These are phyloP conservation scores for Syngnathus acus DNA, from an alignment of 2,797 vertebrate genomes.

Conservation along the genomic window DNA sequence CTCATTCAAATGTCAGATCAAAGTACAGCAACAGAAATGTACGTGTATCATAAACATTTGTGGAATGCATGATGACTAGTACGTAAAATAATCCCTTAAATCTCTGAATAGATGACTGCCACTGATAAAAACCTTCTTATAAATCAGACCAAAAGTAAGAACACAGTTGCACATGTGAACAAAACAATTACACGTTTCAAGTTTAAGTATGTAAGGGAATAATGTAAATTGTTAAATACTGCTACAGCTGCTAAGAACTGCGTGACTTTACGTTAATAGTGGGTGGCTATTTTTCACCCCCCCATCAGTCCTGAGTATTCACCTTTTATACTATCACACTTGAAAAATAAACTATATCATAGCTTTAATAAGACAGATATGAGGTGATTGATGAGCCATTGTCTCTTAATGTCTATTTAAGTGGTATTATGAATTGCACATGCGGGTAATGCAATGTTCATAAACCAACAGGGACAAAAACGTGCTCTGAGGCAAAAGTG, in stretches of 20 bases:
- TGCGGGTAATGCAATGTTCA: neutral
- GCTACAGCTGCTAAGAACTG: conserved; percentile 10
- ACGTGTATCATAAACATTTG: conserved; percentile 10
- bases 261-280: neutral
- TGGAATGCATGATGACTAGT: conserved; percentile 42
- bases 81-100: conserved; percentile 44
- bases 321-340: conserved; percentile 21
- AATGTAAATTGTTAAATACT: conserved; percentile 16
- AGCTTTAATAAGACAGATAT: neutral
- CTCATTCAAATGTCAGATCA: conserved; percentile 16
- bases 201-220: conserved; percentile 13
- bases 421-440: neutral
- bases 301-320: conserved; percentile 37
- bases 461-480: neutral
- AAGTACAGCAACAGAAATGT: conserved; percentile 2
- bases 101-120: conserved; percentile 20
- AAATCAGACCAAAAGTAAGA: conserved; percentile 20
- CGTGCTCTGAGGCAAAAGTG: neutral
- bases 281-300: conserved; percentile 12
- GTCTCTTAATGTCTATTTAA: neutral
- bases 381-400: neutral
- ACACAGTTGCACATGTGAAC: conserved; percentile 19
- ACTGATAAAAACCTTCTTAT: conserved; percentile 28
- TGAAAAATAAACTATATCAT: conserved; percentile 9
- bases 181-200: conserved; percentile 11